Evolutionary conservation across 2,113 vertebrate genomes (phyloP).

Genomic region (Periophthalmodon schlosseri): DNA sequence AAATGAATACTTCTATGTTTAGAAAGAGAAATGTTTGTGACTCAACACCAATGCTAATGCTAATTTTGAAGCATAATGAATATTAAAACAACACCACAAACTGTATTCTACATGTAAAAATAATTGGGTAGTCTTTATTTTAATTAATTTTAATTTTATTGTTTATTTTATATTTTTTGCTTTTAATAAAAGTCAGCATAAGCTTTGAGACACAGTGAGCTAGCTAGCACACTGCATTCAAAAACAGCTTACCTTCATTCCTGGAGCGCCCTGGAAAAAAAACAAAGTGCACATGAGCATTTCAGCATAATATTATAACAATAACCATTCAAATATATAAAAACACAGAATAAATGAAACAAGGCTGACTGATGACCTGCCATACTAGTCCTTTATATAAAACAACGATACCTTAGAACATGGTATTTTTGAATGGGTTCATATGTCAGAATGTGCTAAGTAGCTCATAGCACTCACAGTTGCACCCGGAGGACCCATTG

Average conservation of each 20-base stretch:
- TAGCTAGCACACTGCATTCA: neutral
- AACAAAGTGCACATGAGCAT: conserved; percentile 48
- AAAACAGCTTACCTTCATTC: conserved; percentile 70
- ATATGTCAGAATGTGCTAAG: neutral
- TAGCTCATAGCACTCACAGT: conserved; percentile 59
- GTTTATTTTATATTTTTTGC: too few species aligned
- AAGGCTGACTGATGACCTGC: conserved; percentile 20
- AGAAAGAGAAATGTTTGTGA: too few species aligned
- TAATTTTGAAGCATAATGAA: too few species aligned
- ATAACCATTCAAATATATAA: conserved; percentile 3
- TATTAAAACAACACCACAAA: too few species aligned
- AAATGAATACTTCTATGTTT: too few species aligned
- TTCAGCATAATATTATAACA: conserved; percentile 43
- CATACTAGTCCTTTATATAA: neutral
- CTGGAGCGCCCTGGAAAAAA: conserved; percentile 72
- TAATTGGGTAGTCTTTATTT: too few species aligned
- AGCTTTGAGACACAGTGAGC: too few species aligned
- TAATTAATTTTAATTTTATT: too few species aligned
- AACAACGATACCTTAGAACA: neutral
- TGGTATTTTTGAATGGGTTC: neutral
- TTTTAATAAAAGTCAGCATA: too few species aligned
- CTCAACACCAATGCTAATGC: too few species aligned
- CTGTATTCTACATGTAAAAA: too few species aligned
- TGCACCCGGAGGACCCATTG: conserved; percentile 77
- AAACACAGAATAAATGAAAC: conserved; percentile 11